Percentiles rank a stretch among this genome's conserved stretches.
phyloP scores from a whole-genome alignment of 2,888 invertebrate species.

The Caenorhabditis japonica region DNA sequence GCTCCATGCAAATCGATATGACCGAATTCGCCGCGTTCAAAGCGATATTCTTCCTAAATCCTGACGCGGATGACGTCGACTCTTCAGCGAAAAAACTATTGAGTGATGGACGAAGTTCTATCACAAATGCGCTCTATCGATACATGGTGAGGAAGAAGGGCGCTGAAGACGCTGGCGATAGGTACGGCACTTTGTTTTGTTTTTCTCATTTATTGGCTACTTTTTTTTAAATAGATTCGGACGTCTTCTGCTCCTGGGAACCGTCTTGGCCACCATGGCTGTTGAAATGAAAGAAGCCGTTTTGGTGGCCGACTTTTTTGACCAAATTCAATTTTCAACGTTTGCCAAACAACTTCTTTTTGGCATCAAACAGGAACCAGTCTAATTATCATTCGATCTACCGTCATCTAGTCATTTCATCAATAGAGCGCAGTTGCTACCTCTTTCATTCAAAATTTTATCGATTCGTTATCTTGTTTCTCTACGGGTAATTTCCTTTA shows the following conservation, averaged over 20 bases:
- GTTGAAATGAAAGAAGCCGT: slow-evolving; percentile 76
- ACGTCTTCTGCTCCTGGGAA: slow-evolving; percentile 73
- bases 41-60: slow-evolving; percentile 76
- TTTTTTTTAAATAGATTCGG: slow-evolving; percentile 64
- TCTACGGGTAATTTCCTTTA: no score
- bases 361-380: slow-evolving; percentile 65
- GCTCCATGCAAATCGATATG: slow-evolving; percentile 70
- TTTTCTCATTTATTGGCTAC: not conserved
- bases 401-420: not conserved
- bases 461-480: no score
- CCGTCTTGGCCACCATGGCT: slow-evolving; percentile 75
- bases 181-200: slow-evolving; percentile 26
- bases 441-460: no score
- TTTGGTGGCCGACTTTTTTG: slow-evolving; percentile 76
- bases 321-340: slow-evolving; percentile 72
- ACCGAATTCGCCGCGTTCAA: slow-evolving; percentile 76
- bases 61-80: slow-evolving; percentile 76
- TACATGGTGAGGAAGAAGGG: slow-evolving; percentile 72
- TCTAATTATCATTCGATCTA: not conserved
- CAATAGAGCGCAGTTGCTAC: no score
- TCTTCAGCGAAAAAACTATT: slow-evolving; percentile 61
- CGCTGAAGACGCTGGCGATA: slow-evolving; percentile 71
- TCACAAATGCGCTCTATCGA: slow-evolving; percentile 75
- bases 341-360: slow-evolving; percentile 75
- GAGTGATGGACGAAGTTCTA: slow-evolving; percentile 64